Conservation (phyloP, 2,797 vertebrate genomes). For the Cichlasoma orientale region DNA sequence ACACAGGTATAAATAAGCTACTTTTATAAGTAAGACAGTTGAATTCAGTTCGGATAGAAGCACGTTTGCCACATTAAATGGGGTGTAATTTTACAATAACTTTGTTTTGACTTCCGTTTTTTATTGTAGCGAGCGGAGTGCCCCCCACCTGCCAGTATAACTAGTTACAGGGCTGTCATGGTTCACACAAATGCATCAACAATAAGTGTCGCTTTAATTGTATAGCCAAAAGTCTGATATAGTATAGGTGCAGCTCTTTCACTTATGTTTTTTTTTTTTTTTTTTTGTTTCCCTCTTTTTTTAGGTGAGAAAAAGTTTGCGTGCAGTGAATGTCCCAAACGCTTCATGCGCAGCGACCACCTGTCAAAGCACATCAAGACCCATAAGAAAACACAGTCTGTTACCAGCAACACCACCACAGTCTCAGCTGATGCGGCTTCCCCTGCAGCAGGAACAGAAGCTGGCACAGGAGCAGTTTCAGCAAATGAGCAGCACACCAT, state of each 20-base stretch:
- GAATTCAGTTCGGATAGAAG: neutral
- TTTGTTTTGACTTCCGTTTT: no score
- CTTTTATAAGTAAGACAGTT: slow-evolving; percentile 44
- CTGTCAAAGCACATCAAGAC: slow-evolving; percentile 98
- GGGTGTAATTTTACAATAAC: neutral
- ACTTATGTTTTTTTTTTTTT: neutral
- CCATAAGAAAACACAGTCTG: slow-evolving; percentile 86
- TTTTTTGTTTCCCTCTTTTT: no score
- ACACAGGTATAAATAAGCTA: slow-evolving; percentile 81
- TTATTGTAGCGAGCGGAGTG: no score
- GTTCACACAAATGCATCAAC: neutral
- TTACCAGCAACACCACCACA: slow-evolving; percentile 6
- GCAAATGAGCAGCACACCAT: slow-evolving; percentile 83
- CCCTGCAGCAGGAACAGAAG: slow-evolving; percentile 78
- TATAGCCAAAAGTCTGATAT: neutral
- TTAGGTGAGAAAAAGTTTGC: slow-evolving; percentile 94
- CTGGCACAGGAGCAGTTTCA: slow-evolving; percentile 74
- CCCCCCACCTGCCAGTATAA: neutral
- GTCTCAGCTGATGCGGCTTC: slow-evolving; percentile 76
- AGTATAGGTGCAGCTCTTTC: neutral
- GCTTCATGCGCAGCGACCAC: slow-evolving; percentile 98
- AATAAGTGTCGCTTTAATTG: neutral
- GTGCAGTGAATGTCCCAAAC: slow-evolving; percentile 92
- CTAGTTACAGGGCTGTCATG: neutral
- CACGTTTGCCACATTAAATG: neutral